Evolutionary conservation across 2,888 invertebrate genomes (phyloP), one percentile per base, ranked within the genome.

Genomic region (Stenoptilia bipunctidactyla): DNA sequence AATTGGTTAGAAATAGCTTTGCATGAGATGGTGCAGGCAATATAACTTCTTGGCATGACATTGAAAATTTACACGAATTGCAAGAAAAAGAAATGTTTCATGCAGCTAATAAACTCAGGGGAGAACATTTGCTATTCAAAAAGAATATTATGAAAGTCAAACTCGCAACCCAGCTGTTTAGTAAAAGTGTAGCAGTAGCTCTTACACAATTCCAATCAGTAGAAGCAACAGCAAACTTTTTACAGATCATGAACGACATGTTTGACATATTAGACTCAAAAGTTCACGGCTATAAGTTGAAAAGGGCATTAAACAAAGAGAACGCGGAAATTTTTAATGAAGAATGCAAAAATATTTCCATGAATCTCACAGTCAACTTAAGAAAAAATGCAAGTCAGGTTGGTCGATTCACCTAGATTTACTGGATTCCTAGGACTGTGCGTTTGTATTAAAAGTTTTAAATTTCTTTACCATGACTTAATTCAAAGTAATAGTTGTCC

Each of bases 1-100:
- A 50, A 40, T 41, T 46, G 6, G n/a, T 45, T 3, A 30, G 48
- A 35, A 50, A 50, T 15, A n/a, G 37, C 15, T 47, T 50, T 15
- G 40, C 44, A 37, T 1, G 36, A 13, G 42, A 42, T 12, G 9
- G 15, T 33, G 36, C 40, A 10, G 39, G 45, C 14, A 12, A 15
- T n/a, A n/a, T n/a, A n/a, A n/a, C n/a, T n/a, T n/a, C n/a, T n/a
- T n/a, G n/a, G n/a, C n/a, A n/a, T n/a, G n/a, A n/a, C n/a, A n/a
- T n/a, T n/a, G n/a, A n/a, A n/a, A n/a, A n/a, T n/a, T n/a, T n/a
- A n/a, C n/a, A n/a, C n/a, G n/a, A n/a, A n/a, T n/a, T n/a, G n/a
- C n/a, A n/a, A n/a, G n/a, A n/a, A n/a, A n/a, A n/a, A n/a, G n/a
- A n/a, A n/a, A n/a, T n/a, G n/a, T n/a, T n/a, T n/a, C n/a, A n/a